Conservation (phyloP, 2,113 vertebrate species). For the Pollachius pollachius region DNA sequence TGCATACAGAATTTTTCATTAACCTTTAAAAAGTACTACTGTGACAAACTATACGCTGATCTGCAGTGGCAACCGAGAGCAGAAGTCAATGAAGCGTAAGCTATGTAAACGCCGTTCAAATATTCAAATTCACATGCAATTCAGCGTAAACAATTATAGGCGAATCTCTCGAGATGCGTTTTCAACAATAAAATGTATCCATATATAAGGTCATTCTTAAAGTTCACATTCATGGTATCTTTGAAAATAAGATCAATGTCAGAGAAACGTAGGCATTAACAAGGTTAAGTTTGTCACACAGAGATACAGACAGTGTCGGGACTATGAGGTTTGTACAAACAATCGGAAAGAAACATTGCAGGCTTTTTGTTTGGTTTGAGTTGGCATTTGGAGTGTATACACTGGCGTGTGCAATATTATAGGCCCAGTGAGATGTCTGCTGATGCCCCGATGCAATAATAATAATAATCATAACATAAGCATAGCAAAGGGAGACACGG, state of each 20-base stretch:
- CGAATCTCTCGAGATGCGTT: too few relatives aligned
- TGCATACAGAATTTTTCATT: too few relatives aligned
- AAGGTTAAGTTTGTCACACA: neutral
- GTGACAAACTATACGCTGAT: too few relatives aligned
- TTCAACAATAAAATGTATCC: neutral
- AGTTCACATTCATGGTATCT: neutral
- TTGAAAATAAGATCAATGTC: neutral
- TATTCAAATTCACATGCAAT: too few relatives aligned
- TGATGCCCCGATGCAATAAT: neutral
- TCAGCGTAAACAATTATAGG: too few relatives aligned
- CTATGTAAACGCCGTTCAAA: too few relatives aligned
- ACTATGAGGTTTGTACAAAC: constrained; percentile 5
- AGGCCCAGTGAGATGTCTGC: constrained; percentile 3
- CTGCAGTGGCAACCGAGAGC: too few relatives aligned
- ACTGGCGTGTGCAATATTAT: constrained; percentile 35
- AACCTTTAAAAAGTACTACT: too few relatives aligned
- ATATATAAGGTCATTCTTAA: neutral
- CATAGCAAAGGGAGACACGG: too few relatives aligned
- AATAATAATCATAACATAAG: too few relatives aligned
- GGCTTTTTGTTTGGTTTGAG: constrained; percentile 10
- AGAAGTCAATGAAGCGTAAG: too few relatives aligned
- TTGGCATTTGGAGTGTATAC: constrained; percentile 41
- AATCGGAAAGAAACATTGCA: constrained; percentile 21
- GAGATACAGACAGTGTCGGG: neutral
- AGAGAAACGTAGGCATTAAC: neutral